Percentiles rank a stretch among this genome's conserved stretches.
Evolutionary conservation across 2,113 vertebrate species (phyloP).

Genomic region (Strigops habroptila): DNA sequence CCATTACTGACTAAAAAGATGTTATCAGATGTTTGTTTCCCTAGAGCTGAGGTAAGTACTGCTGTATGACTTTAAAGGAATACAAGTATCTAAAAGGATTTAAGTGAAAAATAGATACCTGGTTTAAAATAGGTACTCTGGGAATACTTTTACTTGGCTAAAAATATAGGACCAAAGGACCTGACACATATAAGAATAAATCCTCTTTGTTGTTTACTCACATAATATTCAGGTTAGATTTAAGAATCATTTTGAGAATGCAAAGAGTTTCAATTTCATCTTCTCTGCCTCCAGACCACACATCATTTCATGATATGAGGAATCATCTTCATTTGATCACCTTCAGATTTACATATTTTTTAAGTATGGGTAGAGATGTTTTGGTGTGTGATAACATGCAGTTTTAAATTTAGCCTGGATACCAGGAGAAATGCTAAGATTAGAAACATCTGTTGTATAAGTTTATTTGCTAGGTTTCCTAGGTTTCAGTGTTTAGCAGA

Average conservation of each 20-base stretch:
- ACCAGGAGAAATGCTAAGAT: neutral
- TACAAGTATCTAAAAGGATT: neutral
- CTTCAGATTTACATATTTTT: neutral
- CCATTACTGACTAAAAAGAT: neutral
- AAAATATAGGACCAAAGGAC: neutral
- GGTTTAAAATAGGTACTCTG: neutral
- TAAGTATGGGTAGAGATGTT: neutral
- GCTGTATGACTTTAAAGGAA: neutral
- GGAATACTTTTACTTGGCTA: neutral
- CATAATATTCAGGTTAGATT: neutral
- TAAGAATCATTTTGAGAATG: neutral
- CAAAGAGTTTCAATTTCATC: neutral
- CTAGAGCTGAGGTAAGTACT: neutral
- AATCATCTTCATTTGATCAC: neutral
- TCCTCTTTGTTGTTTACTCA: neutral
- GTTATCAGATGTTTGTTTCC: neutral
- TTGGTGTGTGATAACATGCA: neutral
- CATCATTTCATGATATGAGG: neutral
- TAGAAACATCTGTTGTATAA: neutral
- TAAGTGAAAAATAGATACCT: neutral
- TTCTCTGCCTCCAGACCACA: neutral
- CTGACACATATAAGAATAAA: neutral
- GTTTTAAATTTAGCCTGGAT: neutral
- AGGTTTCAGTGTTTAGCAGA: neutral
- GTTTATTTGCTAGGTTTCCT: slow-evolving; percentile 10